Conservation (phyloP, 1,140 invertebrate species). For the Drosophila melanogaster region Release_6_plus_ISO1_MT NC_004354.4:2674501-2675000, state of each 20-base stretch:
- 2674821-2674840: background rate
- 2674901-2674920: conserved; percentile 39
- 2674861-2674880: conserved; percentile 1
- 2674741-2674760: conserved; percentile 15
- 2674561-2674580: conserved; percentile 35
- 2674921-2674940: conserved; percentile 57
- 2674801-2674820: conserved; percentile 3
- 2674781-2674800: conserved; percentile 27
- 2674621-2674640: conserved; percentile 47
- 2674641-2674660: conserved; percentile 40
- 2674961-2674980: conserved; percentile 25
- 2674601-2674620: conserved; percentile 79
- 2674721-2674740: conserved; percentile 32
- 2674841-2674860: background rate
- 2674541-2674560: conserved; percentile 18
- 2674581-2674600: conserved; percentile 72
- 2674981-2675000: conserved; percentile 39
- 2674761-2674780: conserved; percentile 21
- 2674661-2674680: conserved; percentile 40
- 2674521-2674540: conserved; percentile 7
- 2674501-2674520: conserved; percentile 16
- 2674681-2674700: conserved; percentile 23
- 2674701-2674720: conserved; percentile 29
- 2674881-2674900: conserved; percentile 26
- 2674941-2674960: conserved; percentile 54